Evolutionary conservation across 2,888 invertebrate species (phyloP), one percentile per base, ranked within the genome.

Genomic region (Ditylenchus weischeri): DNA sequence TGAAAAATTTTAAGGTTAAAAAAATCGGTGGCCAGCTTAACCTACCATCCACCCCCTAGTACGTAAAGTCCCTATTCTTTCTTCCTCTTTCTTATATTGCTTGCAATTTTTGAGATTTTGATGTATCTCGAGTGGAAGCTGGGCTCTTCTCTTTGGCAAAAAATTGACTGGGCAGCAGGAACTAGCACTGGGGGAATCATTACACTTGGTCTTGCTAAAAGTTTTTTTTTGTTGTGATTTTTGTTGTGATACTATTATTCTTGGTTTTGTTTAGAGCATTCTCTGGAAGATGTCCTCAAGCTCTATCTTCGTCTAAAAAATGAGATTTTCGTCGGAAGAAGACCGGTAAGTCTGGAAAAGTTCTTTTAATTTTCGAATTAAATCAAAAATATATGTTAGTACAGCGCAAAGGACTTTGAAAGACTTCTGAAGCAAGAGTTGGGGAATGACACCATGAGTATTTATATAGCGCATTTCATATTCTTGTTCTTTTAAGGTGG

Each of bases 91-190:
- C 18, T 15, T 57, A 62, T 61, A 0, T 58, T 29, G n/a, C 11
- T 1, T 69, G 15, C 15, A 57, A 19, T 67, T 74, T 57, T 67
- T n/a, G n/a, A 79, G 72, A 77, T 77, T 29, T 62, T 82, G 62
- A 71, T 82, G 58, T 75, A 78, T 1, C 68, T 82, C 18, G 82
- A 82, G 58, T 70, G 78, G 62, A 60, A 71, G 10, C 62, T 83
- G 64, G 77, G 76, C 11, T 78, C 79, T 62, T 73, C 77, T 2
- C 67, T 82, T 36, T 80, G 73, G 61, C 73, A 76, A 43, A 81
- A 90, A 83, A 96, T 98, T 84, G 96, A 98, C 85, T 96, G 95
- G 94, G 88, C 96, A 18, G 91, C 93, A 0, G 98, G 90, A 0
- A 91, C 89, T 0, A 87, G 87, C 64, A 91, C 92, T 0, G 96